Base-by-base conservation (phyloP, 1,140 invertebrate species). In the Drosophila pachea region DNA sequence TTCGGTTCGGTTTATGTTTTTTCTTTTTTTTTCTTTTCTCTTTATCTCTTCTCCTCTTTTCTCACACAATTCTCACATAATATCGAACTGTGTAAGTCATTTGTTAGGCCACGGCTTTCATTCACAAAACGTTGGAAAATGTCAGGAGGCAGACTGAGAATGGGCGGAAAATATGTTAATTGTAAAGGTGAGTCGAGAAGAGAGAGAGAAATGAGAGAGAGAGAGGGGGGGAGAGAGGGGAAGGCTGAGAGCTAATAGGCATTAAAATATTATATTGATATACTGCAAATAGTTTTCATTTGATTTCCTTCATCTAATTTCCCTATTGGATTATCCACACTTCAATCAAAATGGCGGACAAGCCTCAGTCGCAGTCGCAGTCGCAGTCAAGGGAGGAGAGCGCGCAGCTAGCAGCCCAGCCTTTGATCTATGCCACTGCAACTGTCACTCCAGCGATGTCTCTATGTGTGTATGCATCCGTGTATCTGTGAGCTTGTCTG, bases 41-140 rank as follows among this genome's bases (percentile, higher is more conserved):
- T 16, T 12, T 32, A 40, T 38, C 12, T 47, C 58, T 65, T 60
- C 58, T 58, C 63, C 32, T 53, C 66, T 47, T 70, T 74, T 70
- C 77, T 74, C 74, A 78, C 78, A 83, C 76, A 83, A 78, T 78
- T 73, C 61, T 64, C 79, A 78, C 75, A 82, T 75, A 82, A 75
- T 82, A 74, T 75, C 70, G 43, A 78, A 73, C 73, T 68, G 68
- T 82, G 79, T 84, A 73, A 53, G 64, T 61, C 79, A 84, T 82
- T 82, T 78, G 58, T 70, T 66, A 53, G 47, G n/a, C 29, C 31
- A 32, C 53, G 47, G 40, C 40, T 56, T 58, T 66, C 33, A 58
- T 47, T 69, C 11, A 4, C 5, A 50, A 64, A 64, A 42, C 38
- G 38, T 58, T 5, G 42, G 32, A 52, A 22, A 56, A 56, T 42